Conservation (phyloP, 2,888 invertebrate species). For the Neocrepidodera transversa region DNA sequence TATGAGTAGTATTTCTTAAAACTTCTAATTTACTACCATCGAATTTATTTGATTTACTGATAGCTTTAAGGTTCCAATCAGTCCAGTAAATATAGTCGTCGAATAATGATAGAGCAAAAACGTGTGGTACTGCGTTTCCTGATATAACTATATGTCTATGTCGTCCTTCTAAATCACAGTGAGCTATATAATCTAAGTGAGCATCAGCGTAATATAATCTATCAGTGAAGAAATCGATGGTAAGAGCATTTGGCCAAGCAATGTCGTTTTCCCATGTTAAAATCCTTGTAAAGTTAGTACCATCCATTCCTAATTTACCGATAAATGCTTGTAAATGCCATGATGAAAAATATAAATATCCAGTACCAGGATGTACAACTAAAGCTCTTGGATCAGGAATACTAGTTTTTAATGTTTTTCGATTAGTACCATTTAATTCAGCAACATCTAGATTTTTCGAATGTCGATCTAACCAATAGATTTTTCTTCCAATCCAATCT, state of each 20-base stretch:
- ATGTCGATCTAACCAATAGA: conserved; percentile 97
- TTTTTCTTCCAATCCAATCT: conserved; percentile 95
- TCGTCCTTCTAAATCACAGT: conserved; percentile 89
- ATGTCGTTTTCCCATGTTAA: conserved; percentile 92
- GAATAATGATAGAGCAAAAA: conserved; percentile 92
- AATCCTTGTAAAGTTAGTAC: conserved; percentile 86
- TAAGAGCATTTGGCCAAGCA: conserved; percentile 98
- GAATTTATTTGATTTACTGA: conserved; percentile 91
- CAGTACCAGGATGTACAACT: conserved; percentile 92
- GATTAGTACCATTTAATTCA: conserved; percentile 88
- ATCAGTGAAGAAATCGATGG: conserved; percentile 95
- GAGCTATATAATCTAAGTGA: conserved; percentile 96
- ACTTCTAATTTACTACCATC: conserved; percentile 77
- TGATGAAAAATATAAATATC: conserved; percentile 93
- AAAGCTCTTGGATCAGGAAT: conserved; percentile 95
- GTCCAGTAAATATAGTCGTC: conserved; percentile 96
- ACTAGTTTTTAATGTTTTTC: conserved; percentile 87
- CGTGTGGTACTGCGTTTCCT: conserved; percentile 88
- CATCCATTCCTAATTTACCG: conserved; percentile 97
- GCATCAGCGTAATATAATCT: conserved; percentile 98
- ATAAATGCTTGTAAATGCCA: conserved; percentile 97
- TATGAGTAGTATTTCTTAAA: conserved; percentile 89
- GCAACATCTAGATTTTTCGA: conserved; percentile 95
- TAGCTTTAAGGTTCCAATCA: conserved; percentile 96
- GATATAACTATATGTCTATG: conserved; percentile 83